phyloP scores from a whole-genome alignment of 1,140 invertebrate species.

The Zaprionus vittiger region DNA sequence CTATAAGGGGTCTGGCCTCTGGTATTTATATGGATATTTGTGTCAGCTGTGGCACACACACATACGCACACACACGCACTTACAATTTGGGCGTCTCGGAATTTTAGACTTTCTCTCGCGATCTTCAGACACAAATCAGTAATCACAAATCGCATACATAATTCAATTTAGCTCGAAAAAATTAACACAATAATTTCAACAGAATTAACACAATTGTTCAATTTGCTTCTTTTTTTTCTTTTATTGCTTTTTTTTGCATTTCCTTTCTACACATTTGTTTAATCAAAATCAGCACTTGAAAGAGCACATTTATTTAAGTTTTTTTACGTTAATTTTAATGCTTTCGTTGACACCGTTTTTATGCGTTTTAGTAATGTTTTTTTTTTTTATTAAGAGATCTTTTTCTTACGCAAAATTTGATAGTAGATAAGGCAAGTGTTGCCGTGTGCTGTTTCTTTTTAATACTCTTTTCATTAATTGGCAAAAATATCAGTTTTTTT shows the following conservation, averaged over 20 bases:
- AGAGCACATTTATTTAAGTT: neutral
- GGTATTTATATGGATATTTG: conserved; percentile 6
- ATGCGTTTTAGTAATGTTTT: neutral
- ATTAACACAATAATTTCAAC: conserved; percentile 30
- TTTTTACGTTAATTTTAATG: neutral
- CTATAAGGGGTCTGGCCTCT: neutral
- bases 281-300: conserved; percentile 5
- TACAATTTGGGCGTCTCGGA: neutral
- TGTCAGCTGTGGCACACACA: neutral
- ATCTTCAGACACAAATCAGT: neutral
- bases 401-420: conserved; percentile 14
- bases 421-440: conserved; percentile 26
- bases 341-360: conserved; percentile 16
- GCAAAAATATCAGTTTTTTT: conserved; percentile 29
- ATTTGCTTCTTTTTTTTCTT: neutral
- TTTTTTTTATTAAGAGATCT: conserved; percentile 16
- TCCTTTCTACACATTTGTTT: conserved; percentile 7
- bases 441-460: conserved; percentile 14
- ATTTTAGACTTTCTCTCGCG: conserved; percentile 42
- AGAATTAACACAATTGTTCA: conserved; percentile 42
- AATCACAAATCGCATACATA: conserved; percentile 38
- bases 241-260: conserved; percentile 12
- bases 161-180: conserved; percentile 26
- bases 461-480: conserved; percentile 28
- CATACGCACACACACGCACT: neutral